Percentiles rank a stretch among this genome's conserved stretches.
These are phyloP conservation scores for Hemaris fuciformis DNA, from an alignment of 2,888 invertebrate species.

Conservation along the genomic window DNA sequence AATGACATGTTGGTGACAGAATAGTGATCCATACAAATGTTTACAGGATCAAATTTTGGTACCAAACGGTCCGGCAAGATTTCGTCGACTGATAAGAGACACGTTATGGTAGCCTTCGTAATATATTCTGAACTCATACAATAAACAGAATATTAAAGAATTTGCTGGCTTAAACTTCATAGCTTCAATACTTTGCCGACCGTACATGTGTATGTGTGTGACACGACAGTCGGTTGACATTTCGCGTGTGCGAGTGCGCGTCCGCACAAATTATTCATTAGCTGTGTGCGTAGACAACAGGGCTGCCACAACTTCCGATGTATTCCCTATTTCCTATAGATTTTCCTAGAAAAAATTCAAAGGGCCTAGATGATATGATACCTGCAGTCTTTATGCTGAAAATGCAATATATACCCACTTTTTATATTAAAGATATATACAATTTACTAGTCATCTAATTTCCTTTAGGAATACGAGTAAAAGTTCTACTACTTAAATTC, in stretches of 20 bases:
- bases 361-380: not conserved
- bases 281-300: constrained; percentile 17
- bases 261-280: constrained; percentile 23
- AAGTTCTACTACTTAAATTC: too few relatives aligned
- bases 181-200: constrained; percentile 36
- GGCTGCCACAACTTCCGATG: constrained; percentile 2
- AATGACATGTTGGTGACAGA: too few relatives aligned
- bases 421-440: too few relatives aligned
- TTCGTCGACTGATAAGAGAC: too few relatives aligned
- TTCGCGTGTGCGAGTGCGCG: constrained; percentile 29
- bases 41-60: too few relatives aligned
- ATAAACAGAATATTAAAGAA: not conserved
- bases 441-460: too few relatives aligned
- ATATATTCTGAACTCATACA: too few relatives aligned
- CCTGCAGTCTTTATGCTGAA: not conserved
- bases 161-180: too few relatives aligned
- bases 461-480: too few relatives aligned
- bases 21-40: too few relatives aligned
- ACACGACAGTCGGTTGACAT: constrained; percentile 37
- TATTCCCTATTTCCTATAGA: not conserved
- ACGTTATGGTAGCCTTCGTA: too few relatives aligned
- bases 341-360: not conserved
- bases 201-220: constrained; percentile 39
- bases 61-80: too few relatives aligned
- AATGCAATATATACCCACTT: not conserved